Base-by-base conservation (phyloP, 2,113 vertebrate species). In the Tupaia tana region DNA sequence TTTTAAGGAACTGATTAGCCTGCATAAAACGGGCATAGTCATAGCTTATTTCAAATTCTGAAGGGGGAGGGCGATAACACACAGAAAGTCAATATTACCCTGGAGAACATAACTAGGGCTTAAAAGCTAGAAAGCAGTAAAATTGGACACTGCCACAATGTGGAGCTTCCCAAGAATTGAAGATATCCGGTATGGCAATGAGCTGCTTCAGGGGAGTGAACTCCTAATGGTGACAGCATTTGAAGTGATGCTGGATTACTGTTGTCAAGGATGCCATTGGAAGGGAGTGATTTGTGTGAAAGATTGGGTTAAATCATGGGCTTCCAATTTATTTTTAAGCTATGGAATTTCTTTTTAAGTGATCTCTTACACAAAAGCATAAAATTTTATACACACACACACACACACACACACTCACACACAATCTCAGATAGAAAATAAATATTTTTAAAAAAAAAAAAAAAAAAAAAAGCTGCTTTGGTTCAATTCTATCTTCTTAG, bases 301-400 rank as follows among this genome's bases (percentile, higher is more conserved):
- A 88, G 20, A 80, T 18, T 75, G 43, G 15, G 19, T 25, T 89
- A 71, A 52, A 79, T 56, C 4, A 78, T 54, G 70, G 59, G 66
- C 52, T 83, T 92, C 71, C 74, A 63, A 63, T 64, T 74, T 89
- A 59, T 82, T 92, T 67, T 88, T 82, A 81, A 91, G 5, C 56
- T 91, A 6, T 31, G 29, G 25, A 88, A 24, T 58, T 27, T 43
- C 61, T 59, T 66, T 74, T 43, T 24, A 92, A 90, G 58, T 90
- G 18, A 69, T 63, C 54, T 91, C 19, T 93, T 84, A 73, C 6
- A 59, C 54, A 79, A 95, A 92, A 92, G 3, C 43, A 90, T 54
- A 73, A 34, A 79, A 34, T 91, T 71, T 29, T 7, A 56, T 54
- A 11, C 2, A 64, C 63, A 70, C 74, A 52, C 4, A 6, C 56